Evolutionary conservation across 2,113 vertebrate species (phyloP).

Genomic region (Brachyhypopomus gauderio): DNA sequence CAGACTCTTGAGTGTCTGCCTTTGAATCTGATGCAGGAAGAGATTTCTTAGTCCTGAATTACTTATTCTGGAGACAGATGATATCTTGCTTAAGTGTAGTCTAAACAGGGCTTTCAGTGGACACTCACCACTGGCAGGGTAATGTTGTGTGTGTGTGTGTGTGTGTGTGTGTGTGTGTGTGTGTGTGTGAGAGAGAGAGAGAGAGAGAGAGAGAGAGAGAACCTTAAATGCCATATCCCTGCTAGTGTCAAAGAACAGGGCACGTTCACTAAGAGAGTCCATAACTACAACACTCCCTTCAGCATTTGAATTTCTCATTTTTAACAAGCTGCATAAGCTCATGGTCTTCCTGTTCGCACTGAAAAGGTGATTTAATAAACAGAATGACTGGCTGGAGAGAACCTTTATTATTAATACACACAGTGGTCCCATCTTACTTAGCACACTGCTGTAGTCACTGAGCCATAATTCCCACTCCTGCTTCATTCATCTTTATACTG

Average conservation of each 20-base stretch:
- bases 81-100: too few relatives aligned
- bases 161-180: too few relatives aligned
- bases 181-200: too few relatives aligned
- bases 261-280: neutral
- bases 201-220: too few relatives aligned
- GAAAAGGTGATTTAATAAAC: constrained; percentile 30
- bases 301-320: neutral
- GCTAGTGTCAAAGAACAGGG: neutral
- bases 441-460: neutral
- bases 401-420: constrained; percentile 24
- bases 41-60: too few relatives aligned
- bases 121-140: neutral
- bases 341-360: neutral
- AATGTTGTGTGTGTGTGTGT: too few relatives aligned
- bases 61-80: too few relatives aligned
- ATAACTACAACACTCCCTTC: neutral
- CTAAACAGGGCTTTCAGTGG: too few relatives aligned
- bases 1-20: too few relatives aligned
- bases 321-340: neutral
- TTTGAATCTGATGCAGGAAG: too few relatives aligned
- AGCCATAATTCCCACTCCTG: constrained; percentile 9
- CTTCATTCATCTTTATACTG: constrained; percentile 40
- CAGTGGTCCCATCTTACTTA: constrained; percentile 5
- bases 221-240: neutral
- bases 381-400: constrained; percentile 4